Percentiles rank a stretch among this genome's conserved stretches.
Conservation (phyloP, 2,888 invertebrate genomes). For the Dascillus cervinus region DNA sequence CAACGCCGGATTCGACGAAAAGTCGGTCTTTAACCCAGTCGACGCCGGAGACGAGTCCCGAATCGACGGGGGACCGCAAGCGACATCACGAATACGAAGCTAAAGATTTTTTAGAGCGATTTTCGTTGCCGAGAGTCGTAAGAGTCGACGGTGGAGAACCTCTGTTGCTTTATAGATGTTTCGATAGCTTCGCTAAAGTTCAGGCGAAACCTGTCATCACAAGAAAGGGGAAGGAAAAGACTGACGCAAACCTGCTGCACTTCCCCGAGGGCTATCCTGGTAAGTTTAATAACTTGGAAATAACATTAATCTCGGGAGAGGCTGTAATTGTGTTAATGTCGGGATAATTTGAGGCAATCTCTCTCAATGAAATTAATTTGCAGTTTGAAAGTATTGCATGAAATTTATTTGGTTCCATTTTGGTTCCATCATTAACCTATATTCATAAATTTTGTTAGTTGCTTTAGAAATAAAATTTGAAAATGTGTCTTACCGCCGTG, state of each 20-base stretch:
- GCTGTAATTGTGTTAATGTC: too few species aligned
- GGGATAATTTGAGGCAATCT: too few species aligned
- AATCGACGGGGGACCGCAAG: slow-evolving; percentile 27
- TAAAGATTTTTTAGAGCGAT: slow-evolving; percentile 54
- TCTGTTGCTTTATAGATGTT: slow-evolving; percentile 54
- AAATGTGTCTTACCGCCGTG: too few species aligned
- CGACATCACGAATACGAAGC: slow-evolving; percentile 31
- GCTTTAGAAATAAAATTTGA: too few species aligned
- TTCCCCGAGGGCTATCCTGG: slow-evolving; percentile 62
- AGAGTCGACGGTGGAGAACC: slow-evolving; percentile 52
- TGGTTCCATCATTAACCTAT: too few species aligned
- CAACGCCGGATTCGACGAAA: slow-evolving; percentile 34
- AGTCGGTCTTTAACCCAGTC: slow-evolving; percentile 22
- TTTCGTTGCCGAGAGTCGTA: slow-evolving; percentile 54
- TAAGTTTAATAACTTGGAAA: too few species aligned
- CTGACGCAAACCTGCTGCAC: slow-evolving; percentile 52
- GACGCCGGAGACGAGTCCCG: slow-evolving; percentile 26
- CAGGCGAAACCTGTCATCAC: slow-evolving; percentile 52
- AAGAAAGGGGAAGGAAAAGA: slow-evolving; percentile 47
- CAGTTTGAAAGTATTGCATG: too few species aligned
- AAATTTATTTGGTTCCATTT: too few species aligned
- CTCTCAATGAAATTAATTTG: too few species aligned
- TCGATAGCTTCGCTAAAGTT: slow-evolving; percentile 55
- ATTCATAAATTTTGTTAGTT: too few species aligned
- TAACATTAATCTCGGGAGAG: too few species aligned